Base-by-base conservation (phyloP, 2,113 vertebrate species). In the Dendropsophus ebraccatus region DNA sequence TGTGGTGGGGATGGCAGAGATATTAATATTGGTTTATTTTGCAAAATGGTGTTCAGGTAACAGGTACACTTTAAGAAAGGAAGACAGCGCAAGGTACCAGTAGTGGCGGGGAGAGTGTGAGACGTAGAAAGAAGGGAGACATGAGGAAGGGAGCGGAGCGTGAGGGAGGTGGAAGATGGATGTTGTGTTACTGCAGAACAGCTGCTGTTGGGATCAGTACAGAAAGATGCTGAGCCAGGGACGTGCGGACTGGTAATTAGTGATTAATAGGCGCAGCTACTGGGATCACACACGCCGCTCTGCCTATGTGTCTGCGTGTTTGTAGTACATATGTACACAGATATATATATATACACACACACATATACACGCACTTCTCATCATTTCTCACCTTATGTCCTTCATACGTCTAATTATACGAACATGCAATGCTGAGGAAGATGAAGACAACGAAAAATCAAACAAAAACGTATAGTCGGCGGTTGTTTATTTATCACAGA, bases 141-240 rank as follows among this genome's bases (percentile, higher is more conserved):
- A 32, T 67, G 41, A 23, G 23, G 83, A 37, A 25, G 56, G 67
- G 56, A 28, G 78, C 25, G n/a, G 76, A 41, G 17, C 23, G 23
- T 16, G 21, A 37, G 82, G 37, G 35, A 54, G 65, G 49, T 41
- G 25, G 52, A 86, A 86, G 85, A 86, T 86, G 78, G 77, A 86
- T 86, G 67, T 35, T 86, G 85, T 81, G 85, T 50, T 81, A 41
- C 69, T 58, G 77, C 78, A 49, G 85, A 86, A 81, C 85, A 86
- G 85, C 85, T 86, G 85, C 85, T 86, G 85, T 74, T 86, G 85
- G 85, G 85, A 86, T 86, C 85, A 81, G 76, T 73, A 81, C 85
- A 86, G 78, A 81, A 86, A 84, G 83, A 86, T 86, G 85, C 85
- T 86, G 85, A 86, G 77, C 85, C n/a, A 65, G 54, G 77, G 35